Percentiles rank a stretch among this genome's conserved stretches.
These are phyloP conservation scores for Pimpla rufipes DNA, from an alignment of 2,888 invertebrate genomes.

Conservation along the genomic window DNA sequence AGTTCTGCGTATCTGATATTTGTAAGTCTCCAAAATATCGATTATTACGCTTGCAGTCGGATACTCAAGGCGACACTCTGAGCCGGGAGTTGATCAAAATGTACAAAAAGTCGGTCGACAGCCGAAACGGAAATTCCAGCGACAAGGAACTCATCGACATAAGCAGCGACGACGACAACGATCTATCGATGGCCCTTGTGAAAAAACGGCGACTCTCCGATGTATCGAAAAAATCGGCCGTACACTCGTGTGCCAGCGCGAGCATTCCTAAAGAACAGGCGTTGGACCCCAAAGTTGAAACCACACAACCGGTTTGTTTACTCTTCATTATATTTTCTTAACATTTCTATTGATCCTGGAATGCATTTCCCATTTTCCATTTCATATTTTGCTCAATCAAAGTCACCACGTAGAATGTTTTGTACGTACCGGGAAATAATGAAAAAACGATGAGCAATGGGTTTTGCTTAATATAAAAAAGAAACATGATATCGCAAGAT, in stretches of 20 bases:
- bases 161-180: conserved; percentile 89
- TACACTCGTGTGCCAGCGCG: conserved; percentile 27
- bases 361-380: too few species aligned
- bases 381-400: too few species aligned
- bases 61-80: conserved; percentile 80
- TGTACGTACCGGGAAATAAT: too few species aligned
- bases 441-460: too few species aligned
- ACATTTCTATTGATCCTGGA: conserved; percentile 12
- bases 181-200: conserved; percentile 60
- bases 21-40: too few species aligned
- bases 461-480: too few species aligned
- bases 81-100: conserved; percentile 86
- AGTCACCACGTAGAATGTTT: too few species aligned
- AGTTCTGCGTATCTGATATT: too few species aligned
- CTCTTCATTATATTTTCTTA: not conserved
- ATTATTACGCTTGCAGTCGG: conserved; percentile 71
- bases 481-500: too few species aligned
- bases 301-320: conserved; percentile 41
- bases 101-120: conserved; percentile 84
- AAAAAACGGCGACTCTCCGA: conserved; percentile 53
- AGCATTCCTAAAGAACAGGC: conserved; percentile 27
- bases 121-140: conserved; percentile 85
- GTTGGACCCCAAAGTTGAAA: conserved; percentile 1
- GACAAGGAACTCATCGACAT: conserved; percentile 92
- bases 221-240: conserved; percentile 25